Percentiles rank a stretch among this genome's conserved stretches.
Conservation (phyloP, 2,113 vertebrate species). For the Sceloporus undulatus region DNA sequence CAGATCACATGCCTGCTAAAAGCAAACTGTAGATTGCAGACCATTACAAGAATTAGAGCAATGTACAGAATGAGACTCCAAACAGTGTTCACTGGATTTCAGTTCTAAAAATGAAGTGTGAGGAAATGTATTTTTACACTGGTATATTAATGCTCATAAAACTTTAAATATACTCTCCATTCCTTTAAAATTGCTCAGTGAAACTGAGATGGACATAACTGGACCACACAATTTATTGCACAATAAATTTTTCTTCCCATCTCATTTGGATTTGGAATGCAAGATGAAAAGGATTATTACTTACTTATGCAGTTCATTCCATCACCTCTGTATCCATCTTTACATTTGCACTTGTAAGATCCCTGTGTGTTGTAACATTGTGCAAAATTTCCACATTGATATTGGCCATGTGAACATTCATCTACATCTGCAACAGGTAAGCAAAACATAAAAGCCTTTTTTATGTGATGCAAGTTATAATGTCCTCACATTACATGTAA, state of each 20-base stretch:
- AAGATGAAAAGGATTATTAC: slow-evolving; percentile 68
- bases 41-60: slow-evolving; percentile 14
- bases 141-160: slow-evolving; percentile 34
- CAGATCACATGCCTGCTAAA: neutral
- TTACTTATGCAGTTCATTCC: slow-evolving; percentile 90
- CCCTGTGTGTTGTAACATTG: slow-evolving; percentile 92
- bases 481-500: neutral
- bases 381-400: slow-evolving; percentile 86
- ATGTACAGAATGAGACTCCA: slow-evolving; percentile 49
- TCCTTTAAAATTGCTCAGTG: slow-evolving; percentile 54
- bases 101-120: slow-evolving; percentile 62
- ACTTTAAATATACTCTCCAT: slow-evolving; percentile 39
- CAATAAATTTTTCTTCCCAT: neutral
- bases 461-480: slow-evolving; percentile 8
- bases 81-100: slow-evolving; percentile 45
- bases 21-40: neutral
- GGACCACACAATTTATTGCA: slow-evolving; percentile 11
- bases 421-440: slow-evolving; percentile 87
- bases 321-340: slow-evolving; percentile 87
- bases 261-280: slow-evolving; percentile 34
- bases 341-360: slow-evolving; percentile 96
- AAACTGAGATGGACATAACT: slow-evolving; percentile 27
- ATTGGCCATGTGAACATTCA: slow-evolving; percentile 87
- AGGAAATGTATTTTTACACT: slow-evolving; percentile 63
- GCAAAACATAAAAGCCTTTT: slow-evolving; percentile 7